Base-by-base conservation (phyloP, 2,888 invertebrate genomes). In the Drosophila niveifrons region DNA sequence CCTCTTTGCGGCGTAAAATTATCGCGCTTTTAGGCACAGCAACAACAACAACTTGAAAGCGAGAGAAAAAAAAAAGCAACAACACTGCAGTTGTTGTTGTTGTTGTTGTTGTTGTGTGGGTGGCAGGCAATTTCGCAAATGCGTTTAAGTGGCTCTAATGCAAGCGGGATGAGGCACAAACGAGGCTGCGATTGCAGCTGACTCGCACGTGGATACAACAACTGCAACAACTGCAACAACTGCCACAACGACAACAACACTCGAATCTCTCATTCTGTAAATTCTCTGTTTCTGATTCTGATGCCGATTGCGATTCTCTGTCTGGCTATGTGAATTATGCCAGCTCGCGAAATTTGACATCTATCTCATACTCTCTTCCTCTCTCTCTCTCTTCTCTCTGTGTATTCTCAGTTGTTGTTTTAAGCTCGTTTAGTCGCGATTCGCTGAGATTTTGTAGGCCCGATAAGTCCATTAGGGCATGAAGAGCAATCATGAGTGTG, bases 131-230 rank as follows among this genome's bases (percentile, higher is more conserved):
- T 89, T 85, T 87, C 34, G 83, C 84, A 85, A 85, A 85, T 89
- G 89, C 89, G 82, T 89, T 89, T 85, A 85, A 85, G 85, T 85
- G 85, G 72, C 75, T 72, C 84, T 85, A 85, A 85, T 89, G 88
- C 88, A 72, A 72, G 89, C 85, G 85, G 89, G 85, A 74, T 81
- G 89, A 69, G 87, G 87, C 39, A 41, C n/a, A 41, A 34, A 6
- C 31, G 8, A 10, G 31, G 31, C 36, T n/a, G n/a, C 36, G 36
- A 11, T 36, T 36, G 36, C 66, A 66, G 34, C 57, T 59, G 64
- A 61, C 36, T 69, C 83, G 85, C 85, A 85, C 85, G 89, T 85
- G 85, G 85, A 88, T 85, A 80, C 71, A 31, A 29, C 66, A 41
- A 41, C 39, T 2, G 13, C 13, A 6, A 13, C 39, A 39, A 18